Base-by-base conservation (phyloP, 2,888 invertebrate species). In the Endomychus coccineus region DNA sequence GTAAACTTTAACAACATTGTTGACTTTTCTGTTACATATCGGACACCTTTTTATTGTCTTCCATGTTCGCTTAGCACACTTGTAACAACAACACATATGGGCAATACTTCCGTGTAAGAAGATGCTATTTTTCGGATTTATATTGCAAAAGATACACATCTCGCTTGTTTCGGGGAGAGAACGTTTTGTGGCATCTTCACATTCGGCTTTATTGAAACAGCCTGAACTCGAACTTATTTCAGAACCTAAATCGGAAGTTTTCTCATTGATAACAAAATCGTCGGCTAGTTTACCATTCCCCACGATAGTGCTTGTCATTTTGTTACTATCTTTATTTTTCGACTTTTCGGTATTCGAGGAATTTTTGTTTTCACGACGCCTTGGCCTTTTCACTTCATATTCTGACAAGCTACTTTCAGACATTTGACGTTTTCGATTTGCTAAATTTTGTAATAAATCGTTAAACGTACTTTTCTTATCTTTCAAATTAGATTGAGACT, bases 1-100 rank as follows among this genome's bases (percentile, higher is more conserved):
- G 40, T 75, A 77, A 10, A 77, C 73, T 54, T 71, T 77, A 34
- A 79, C 58, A 0, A 82, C 77, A 52, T 78, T 79, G 48, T 73
- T 77, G 3, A 80, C 75, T 64, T 74, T 74, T 39, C 78, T 68
- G 49, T 82, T 80, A 54, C 83, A 83, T 2, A 80, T 69, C 1
- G 83, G 82, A 55, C 83, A 83, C 15, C 76, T 62, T 49, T 75
- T 76, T 1, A 71, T 71, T 16, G 69, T 71, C 9, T 69, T 69
- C 77, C 81, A 79, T 1, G 78, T 76, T 50, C 74, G 75, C 24
- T 77, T 69, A 0, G 81, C 80, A 58, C 83, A 83, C 35, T 70
- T 72, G 49, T 82, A 83, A 52, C 83, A 83, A 45, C 80, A 80
- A 53, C 78, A 80, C 44, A 78, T 74, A 42, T 82, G 82, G 1